phyloP scores from a whole-genome alignment of 2,797 vertebrate species.

The Alca torda region DNA sequence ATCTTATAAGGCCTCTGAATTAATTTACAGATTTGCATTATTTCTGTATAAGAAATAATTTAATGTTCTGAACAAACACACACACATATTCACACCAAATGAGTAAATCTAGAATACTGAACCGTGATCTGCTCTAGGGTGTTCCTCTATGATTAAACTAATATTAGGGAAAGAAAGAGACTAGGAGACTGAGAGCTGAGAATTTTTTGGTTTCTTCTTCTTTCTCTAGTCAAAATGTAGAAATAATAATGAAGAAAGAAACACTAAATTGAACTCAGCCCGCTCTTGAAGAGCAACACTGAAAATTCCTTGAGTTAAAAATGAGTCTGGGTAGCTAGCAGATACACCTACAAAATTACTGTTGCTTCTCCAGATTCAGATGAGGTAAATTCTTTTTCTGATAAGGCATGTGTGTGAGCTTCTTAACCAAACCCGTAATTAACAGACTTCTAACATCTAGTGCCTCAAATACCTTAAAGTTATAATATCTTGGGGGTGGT shows the following conservation, averaged over 20 bases:
- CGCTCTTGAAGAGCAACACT: background rate
- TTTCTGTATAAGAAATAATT: background rate
- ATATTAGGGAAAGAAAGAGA: background rate
- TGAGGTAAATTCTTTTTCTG: background rate
- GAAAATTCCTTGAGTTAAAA: constrained; percentile 30
- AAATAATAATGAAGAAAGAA: constrained; percentile 22
- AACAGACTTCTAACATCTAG: background rate
- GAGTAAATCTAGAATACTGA: background rate
- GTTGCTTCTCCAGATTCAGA: background rate
- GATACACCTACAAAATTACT: constrained; percentile 2
- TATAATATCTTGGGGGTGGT: background rate
- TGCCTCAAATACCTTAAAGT: background rate
- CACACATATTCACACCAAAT: background rate
- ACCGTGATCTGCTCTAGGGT: background rate
- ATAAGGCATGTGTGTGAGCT: background rate
- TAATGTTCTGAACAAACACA: background rate
- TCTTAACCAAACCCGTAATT: constrained; percentile 21
- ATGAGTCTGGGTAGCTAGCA: background rate
- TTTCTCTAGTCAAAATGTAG: constrained; percentile 9
- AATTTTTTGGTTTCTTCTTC: background rate
- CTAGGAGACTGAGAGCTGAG: background rate
- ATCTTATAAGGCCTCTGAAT: background rate
- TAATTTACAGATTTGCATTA: background rate
- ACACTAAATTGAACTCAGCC: background rate
- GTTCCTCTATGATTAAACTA: background rate